Percentiles rank a stretch among this genome's conserved stretches.
Evolutionary conservation across 2,797 vertebrate genomes (phyloP).

Genomic region (Chaetodon trifasciatus): DNA sequence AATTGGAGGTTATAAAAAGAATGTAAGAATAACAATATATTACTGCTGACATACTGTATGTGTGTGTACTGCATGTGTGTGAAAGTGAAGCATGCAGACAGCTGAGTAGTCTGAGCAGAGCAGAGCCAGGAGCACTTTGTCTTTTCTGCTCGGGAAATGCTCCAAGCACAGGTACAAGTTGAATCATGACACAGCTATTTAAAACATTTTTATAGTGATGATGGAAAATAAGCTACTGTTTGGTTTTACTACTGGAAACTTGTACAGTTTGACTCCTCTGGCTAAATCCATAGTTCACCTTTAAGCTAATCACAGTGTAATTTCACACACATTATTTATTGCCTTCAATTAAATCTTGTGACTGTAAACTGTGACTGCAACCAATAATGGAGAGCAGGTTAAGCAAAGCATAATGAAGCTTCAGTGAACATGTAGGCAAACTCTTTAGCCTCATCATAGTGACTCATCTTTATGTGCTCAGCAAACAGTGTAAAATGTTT

Average conservation of each 20-base stretch:
- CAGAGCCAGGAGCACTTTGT: not conserved
- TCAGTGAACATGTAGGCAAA: conserved; percentile 1
- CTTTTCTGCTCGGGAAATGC: not conserved
- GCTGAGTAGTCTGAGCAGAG: not conserved
- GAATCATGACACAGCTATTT: not conserved
- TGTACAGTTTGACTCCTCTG: not conserved
- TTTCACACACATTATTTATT: not conserved
- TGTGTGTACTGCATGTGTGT: not conserved
- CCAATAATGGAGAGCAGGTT: not conserved
- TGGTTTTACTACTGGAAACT: not conserved
- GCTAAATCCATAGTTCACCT: not conserved
- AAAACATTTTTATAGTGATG: not conserved
- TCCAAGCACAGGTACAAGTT: not conserved
- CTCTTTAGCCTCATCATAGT: not conserved
- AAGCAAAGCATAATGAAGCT: conserved; percentile 4
- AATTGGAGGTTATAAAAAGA: not conserved
- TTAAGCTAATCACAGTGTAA: not conserved
- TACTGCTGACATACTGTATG: not conserved
- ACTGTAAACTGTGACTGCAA: not conserved
- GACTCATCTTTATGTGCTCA: conserved; percentile 41
- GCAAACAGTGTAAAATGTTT: conserved; percentile 45
- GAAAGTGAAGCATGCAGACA: conserved; percentile 2
- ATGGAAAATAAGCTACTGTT: not conserved
- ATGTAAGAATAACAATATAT: not conserved
- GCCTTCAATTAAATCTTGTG: not conserved